phyloP scores from a whole-genome alignment of 2,888 invertebrate species.

The Ochlodes sylvanus region DNA sequence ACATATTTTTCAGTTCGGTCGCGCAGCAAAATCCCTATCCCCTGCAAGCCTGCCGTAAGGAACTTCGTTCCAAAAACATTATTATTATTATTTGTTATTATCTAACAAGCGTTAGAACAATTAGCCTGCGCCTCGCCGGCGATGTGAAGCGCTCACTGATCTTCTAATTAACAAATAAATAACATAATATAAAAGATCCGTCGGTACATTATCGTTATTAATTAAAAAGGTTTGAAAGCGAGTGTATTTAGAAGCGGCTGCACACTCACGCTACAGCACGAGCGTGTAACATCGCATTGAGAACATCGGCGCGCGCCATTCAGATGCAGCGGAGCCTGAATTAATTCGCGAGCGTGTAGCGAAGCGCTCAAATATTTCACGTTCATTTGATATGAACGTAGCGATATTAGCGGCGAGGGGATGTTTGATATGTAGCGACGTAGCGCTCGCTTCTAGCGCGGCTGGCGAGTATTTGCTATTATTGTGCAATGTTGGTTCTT shows the following conservation, averaged over 20 bases:
- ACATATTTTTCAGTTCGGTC: too few species aligned
- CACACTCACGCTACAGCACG: conserved; percentile 3
- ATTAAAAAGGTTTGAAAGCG: conserved; percentile 3
- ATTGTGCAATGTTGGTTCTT: not conserved
- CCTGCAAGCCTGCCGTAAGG: too few species aligned
- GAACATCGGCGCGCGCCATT: conserved; percentile 7
- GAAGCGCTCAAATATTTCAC: conserved; percentile 12
- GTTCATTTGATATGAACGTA: conserved; percentile 9
- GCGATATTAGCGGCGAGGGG: conserved; percentile 6
- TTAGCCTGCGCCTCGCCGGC: too few species aligned
- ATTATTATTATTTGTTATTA: too few species aligned
- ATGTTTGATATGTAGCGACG: conserved; percentile 3
- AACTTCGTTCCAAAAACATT: too few species aligned
- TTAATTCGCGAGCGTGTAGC: conserved; percentile 21
- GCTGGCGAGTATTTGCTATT: not conserved
- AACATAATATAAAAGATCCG: too few species aligned
- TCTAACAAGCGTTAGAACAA: too few species aligned
- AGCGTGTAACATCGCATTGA: conserved; percentile 4
- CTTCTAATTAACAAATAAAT: too few species aligned
- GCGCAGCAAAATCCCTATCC: too few species aligned
- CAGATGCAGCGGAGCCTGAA: conserved; percentile 13
- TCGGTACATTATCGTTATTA: conserved; percentile 1
- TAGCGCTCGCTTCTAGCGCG: not conserved
- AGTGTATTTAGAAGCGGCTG: conserved; percentile 1
- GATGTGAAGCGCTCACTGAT: too few species aligned